phyloP scores from a whole-genome alignment of 2,113 vertebrate species.

The Labeo rohita region DNA sequence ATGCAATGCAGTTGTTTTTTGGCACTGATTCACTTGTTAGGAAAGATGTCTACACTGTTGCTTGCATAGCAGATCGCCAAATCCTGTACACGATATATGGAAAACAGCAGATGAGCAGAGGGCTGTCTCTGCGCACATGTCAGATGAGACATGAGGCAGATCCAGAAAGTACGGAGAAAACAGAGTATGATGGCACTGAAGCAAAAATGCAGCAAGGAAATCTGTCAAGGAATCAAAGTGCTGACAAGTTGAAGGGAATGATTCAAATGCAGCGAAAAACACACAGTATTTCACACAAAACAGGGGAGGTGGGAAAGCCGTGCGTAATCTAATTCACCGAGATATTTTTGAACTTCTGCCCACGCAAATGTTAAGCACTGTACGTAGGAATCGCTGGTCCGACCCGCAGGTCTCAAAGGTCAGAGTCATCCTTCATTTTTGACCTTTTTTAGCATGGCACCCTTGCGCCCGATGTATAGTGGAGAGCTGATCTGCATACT shows the following conservation, averaged over 20 bases:
- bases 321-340: slow-evolving; percentile 66
- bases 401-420: slow-evolving; percentile 45
- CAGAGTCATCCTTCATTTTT: slow-evolving; percentile 42
- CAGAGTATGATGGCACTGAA: slow-evolving; percentile 72
- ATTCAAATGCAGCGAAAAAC: slow-evolving; percentile 73
- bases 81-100: slow-evolving; percentile 66
- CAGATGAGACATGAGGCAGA: slow-evolving; percentile 73
- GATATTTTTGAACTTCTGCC: slow-evolving; percentile 64
- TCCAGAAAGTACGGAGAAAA: slow-evolving; percentile 75
- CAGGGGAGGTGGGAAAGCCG: slow-evolving; percentile 60
- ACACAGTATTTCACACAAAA: slow-evolving; percentile 64
- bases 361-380: slow-evolving; percentile 61
- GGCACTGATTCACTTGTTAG: slow-evolving; percentile 58
- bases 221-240: slow-evolving; percentile 79
- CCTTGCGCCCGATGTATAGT: not conserved
- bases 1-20: not conserved
- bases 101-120: slow-evolving; percentile 68
- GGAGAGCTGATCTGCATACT: not conserved
- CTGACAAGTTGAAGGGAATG: slow-evolving; percentile 75
- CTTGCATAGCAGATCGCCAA: slow-evolving; percentile 66
- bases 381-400: slow-evolving; percentile 54
- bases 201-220: slow-evolving; percentile 76
- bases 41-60: slow-evolving; percentile 64
- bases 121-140: slow-evolving; percentile 72
- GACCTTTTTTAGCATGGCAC: slow-evolving; percentile 49